Conservation (phyloP, 2,113 vertebrate genomes). For the Ctenomys sociabilis region DNA sequence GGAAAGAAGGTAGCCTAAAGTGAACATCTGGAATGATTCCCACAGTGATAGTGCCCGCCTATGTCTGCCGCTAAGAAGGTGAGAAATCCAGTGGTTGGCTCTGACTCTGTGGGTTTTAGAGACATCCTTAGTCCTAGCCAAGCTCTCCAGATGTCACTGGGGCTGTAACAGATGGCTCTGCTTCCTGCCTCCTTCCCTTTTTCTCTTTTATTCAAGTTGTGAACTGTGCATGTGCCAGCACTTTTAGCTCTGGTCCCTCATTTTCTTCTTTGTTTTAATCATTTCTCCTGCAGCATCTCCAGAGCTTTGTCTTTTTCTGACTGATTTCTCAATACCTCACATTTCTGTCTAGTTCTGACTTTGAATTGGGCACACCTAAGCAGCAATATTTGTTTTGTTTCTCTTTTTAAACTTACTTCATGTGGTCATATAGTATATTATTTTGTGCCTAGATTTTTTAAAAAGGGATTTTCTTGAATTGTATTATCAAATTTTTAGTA, state of each 20-base stretch:
- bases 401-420: neutral
- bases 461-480: neutral
- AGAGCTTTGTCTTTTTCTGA: neutral
- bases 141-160: neutral
- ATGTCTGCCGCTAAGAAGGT: neutral
- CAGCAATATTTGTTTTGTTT: neutral
- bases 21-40: neutral
- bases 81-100: neutral
- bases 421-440: neutral
- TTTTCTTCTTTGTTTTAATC: neutral
- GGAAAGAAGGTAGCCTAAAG: neutral
- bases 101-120: neutral
- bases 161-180: neutral
- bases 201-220: constrained; percentile 18
- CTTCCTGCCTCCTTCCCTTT: constrained; percentile 20
- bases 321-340: neutral
- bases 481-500: neutral
- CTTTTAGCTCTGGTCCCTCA: neutral
- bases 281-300: neutral
- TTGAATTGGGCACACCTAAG: neutral
- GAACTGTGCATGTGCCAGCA: neutral
- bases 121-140: neutral
- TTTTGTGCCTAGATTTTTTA: neutral
- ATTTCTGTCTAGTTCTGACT: neutral
- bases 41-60: neutral